Conservation (phyloP, 2,888 invertebrate genomes). For the Axea sp. region DNA sequence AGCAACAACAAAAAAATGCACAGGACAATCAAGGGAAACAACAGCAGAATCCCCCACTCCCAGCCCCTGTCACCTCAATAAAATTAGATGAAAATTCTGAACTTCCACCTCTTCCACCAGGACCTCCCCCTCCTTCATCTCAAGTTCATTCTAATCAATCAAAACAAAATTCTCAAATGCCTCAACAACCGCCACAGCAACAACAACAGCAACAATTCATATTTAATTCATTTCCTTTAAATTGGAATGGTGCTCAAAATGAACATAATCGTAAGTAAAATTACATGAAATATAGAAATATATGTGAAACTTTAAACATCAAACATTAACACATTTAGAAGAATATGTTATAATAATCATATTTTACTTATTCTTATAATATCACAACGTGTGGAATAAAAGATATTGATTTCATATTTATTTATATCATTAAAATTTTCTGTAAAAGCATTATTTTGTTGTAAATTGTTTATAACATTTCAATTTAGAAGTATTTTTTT, state of each 20-base stretch:
- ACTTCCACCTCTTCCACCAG: slow-evolving; percentile 82
- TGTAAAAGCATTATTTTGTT: no score
- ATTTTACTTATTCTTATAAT: no score
- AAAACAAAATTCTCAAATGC: slow-evolving; percentile 68
- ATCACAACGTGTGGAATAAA: no score
- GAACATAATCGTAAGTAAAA: slow-evolving; percentile 72
- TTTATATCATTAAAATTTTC: no score
- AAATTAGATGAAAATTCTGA: slow-evolving; percentile 80
- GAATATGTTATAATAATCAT: no score
- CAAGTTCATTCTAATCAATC: slow-evolving; percentile 64
- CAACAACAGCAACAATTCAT: slow-evolving; percentile 47
- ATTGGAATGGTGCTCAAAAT: slow-evolving; percentile 73
- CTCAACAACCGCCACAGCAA: slow-evolving; percentile 73
- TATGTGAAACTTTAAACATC: no score
- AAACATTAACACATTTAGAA: no score
- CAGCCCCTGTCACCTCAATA: slow-evolving; percentile 80
- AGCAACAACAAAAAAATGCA: slow-evolving; percentile 65
- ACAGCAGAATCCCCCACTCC: slow-evolving; percentile 70
- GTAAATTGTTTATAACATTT: no score
- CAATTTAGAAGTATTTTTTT: no score
- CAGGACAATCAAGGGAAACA: slow-evolving; percentile 46
- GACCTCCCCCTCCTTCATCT: slow-evolving; percentile 81
- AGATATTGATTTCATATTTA: no score
- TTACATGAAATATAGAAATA: no score
- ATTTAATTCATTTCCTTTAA: slow-evolving; percentile 73